A percentile compares a stretch with the other conserved stretches of the same genome.
Evolutionary conservation across 2,797 vertebrate genomes (phyloP).

Genomic region (Rallus crepitans): DNA sequence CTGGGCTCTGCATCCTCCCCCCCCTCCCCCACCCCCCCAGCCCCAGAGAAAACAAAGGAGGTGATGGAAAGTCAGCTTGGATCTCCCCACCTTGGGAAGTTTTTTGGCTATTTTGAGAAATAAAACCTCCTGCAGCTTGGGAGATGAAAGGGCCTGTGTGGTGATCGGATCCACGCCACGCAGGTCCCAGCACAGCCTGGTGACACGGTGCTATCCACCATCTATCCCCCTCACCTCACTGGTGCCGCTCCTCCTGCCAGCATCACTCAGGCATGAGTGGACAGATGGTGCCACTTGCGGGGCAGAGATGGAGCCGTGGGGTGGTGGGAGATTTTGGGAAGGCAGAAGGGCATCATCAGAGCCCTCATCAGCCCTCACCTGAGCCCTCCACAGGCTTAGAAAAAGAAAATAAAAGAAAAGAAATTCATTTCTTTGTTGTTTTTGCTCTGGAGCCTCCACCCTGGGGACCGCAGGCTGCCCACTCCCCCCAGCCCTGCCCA

Average conservation of each 20-base stretch:
- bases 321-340: not conserved
- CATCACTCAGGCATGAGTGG: fast-evolving
- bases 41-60: not conserved
- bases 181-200: not conserved
- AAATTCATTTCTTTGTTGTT: not conserved
- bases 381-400: not conserved
- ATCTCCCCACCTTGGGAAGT: not conserved
- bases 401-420: not conserved
- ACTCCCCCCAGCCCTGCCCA: not conserved
- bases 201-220: not conserved
- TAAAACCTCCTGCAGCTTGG: not conserved
- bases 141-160: fast-evolving
- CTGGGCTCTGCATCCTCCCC: not conserved
- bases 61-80: not conserved
- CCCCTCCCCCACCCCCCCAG: not conserved
- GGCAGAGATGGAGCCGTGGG: not conserved
- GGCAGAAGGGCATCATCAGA: not conserved
- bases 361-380: not conserved
- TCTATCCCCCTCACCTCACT: not conserved
- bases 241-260: not conserved
- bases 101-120: not conserved
- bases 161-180: fast-evolving
- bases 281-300: not conserved
- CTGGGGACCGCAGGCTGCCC: too few species aligned
- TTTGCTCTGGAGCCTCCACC: not conserved